Conservation (phyloP, 2,797 vertebrate genomes). For the Platyrinchus mystaceus region DNA sequence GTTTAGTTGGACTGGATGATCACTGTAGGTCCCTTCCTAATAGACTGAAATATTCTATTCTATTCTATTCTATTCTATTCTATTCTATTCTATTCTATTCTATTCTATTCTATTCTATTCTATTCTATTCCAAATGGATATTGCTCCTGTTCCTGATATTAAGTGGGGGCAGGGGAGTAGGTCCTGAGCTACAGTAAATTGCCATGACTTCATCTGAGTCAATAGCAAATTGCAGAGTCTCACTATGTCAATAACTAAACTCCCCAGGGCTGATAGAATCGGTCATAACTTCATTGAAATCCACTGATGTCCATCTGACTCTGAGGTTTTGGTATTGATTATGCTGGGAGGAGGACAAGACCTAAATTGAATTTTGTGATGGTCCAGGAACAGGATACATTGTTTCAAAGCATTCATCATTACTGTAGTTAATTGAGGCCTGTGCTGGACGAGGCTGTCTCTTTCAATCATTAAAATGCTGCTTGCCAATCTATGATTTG, state of each 20-base stretch:
- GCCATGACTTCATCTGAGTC: neutral
- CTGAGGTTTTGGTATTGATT: constrained; percentile 15
- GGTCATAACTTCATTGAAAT: constrained; percentile 15
- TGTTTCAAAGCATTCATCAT: neutral
- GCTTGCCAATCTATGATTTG: constrained; percentile 19
- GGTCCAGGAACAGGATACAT: neutral
- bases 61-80: neutral
- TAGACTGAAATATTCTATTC: neutral
- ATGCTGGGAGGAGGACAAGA: neutral
- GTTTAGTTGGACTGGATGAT: neutral
- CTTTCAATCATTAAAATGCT: constrained; percentile 37
- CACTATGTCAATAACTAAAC: constrained; percentile 7
- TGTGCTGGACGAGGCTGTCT: constrained; percentile 3
- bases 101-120: neutral
- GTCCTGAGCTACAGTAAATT: constrained; percentile 20
- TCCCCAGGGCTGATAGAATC: constrained; percentile 15
- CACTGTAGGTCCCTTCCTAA: neutral
- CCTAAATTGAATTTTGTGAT: constrained; percentile 44
- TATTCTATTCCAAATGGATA: neutral
- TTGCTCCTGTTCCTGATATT: neutral
- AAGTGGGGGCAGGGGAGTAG: neutral
- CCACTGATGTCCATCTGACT: constrained; percentile 28
- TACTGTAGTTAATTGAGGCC: constrained; percentile 30
- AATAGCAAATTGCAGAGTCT: constrained; percentile 29
- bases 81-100: neutral